A percentile compares a stretch with the other conserved stretches of the same genome.
phyloP scores from a whole-genome alignment of 2,797 vertebrate genomes.

The Sebastes melanostomus region DNA sequence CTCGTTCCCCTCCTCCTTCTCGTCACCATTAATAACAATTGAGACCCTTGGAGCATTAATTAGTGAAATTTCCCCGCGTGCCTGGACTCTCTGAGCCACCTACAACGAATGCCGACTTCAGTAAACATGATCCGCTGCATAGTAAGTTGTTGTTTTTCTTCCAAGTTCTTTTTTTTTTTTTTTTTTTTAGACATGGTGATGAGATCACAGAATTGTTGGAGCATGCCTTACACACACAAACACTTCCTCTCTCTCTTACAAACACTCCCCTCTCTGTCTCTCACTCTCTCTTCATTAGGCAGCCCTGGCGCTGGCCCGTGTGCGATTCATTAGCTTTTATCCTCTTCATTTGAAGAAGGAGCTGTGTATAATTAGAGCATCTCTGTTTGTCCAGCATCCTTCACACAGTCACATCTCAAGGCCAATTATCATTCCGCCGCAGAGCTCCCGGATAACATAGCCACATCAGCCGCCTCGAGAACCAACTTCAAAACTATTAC shows the following conservation, averaged over 20 bases:
- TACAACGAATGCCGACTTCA: constrained; percentile 66
- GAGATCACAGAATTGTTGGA: constrained; percentile 74
- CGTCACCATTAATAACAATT: constrained; percentile 89
- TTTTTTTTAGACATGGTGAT: constrained; percentile 59
- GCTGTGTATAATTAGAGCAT: constrained; percentile 82
- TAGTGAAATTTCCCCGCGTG: constrained; percentile 85
- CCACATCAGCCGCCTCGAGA: constrained; percentile 64
- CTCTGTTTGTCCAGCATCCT: constrained; percentile 82
- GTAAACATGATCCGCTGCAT: constrained; percentile 78
- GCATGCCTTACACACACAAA: constrained; percentile 56
- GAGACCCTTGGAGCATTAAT: constrained; percentile 93
- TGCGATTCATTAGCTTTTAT: constrained; percentile 86
- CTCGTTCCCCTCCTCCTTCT: constrained; percentile 78
- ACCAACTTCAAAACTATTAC: constrained; percentile 75
- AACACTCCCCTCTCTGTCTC: constrained; percentile 49
- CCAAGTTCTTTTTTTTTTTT: constrained; percentile 31
- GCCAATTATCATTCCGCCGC: constrained; percentile 80
- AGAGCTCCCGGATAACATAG: constrained; percentile 60
- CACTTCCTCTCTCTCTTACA: constrained; percentile 9
- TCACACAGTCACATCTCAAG: constrained; percentile 77
- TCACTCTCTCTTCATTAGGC: constrained; percentile 82
- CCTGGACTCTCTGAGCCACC: constrained; percentile 70
- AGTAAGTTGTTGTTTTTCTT: constrained; percentile 79
- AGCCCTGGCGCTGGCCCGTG: constrained; percentile 71
- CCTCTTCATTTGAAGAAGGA: constrained; percentile 81